A percentile compares a stretch with the other conserved stretches of the same genome.
phyloP scores from a whole-genome alignment of 2,113 vertebrate species.

The Embiotoca jacksoni region DNA sequence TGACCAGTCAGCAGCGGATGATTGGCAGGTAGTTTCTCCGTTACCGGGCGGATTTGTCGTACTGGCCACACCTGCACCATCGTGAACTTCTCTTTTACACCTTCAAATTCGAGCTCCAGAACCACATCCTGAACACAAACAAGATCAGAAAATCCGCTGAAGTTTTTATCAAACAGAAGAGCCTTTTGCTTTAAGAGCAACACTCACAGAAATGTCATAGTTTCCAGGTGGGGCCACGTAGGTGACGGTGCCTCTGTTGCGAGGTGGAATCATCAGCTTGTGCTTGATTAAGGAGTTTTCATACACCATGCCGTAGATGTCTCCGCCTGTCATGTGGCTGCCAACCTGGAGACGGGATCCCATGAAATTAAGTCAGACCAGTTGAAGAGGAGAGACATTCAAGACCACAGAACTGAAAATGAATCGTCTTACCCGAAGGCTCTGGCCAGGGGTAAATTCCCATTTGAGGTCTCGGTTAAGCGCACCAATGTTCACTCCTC shows the following conservation, averaged over 20 bases:
- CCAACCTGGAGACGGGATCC: conserved; percentile 85
- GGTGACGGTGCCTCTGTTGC: conserved; percentile 94
- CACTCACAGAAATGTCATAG: conserved; percentile 94
- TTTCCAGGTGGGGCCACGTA: conserved; percentile 94
- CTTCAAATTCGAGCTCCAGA: conserved; percentile 96
- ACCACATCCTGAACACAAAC: conserved; percentile 90
- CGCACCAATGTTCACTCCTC: conserved; percentile 96
- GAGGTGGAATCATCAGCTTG: conserved; percentile 96
- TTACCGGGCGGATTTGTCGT: conserved; percentile 94
- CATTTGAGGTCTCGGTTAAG: conserved; percentile 94
- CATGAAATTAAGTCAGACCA: not conserved
- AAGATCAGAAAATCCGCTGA: not conserved
- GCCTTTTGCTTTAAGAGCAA: not conserved
- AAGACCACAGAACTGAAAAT: not conserved
- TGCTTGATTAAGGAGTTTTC: conserved; percentile 98
- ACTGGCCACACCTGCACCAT: conserved; percentile 99
- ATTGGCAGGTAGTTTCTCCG: conserved; percentile 96
- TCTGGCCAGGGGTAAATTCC: conserved; percentile 93
- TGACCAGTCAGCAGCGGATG: conserved; percentile 96
- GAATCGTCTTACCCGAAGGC: conserved; percentile 85
- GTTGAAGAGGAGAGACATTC: not conserved
- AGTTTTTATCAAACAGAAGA: not conserved
- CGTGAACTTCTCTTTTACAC: conserved; percentile 95
- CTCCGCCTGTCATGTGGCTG: conserved; percentile 96
- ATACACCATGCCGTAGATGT: conserved; percentile 93